Conservation (phyloP, 1,140 invertebrate genomes). For the Bombus pascuorum region DNA sequence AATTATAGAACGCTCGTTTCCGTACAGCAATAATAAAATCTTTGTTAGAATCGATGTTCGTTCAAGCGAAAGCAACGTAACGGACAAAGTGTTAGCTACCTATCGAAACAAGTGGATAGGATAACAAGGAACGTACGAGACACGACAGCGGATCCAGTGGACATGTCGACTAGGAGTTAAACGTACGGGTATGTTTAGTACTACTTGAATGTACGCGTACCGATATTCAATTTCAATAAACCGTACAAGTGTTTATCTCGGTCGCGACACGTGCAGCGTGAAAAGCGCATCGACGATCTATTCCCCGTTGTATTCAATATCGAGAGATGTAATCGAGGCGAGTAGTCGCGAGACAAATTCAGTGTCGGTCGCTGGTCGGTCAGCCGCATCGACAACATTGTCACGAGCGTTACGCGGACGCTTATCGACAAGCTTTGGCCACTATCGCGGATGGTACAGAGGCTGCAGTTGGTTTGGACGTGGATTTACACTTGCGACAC, state of each 20-base stretch:
- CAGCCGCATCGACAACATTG: neutral
- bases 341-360: neutral
- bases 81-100: neutral
- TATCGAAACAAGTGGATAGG: neutral
- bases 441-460: neutral
- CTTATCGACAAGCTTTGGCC: neutral
- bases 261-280: neutral
- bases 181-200: neutral
- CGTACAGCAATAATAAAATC: too few relatives aligned
- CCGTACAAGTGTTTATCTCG: constrained; percentile 4
- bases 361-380: neutral
- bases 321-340: neutral
- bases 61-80: neutral
- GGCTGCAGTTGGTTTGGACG: neutral
- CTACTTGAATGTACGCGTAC: too few relatives aligned
- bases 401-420: neutral
- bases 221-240: neutral
- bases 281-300: constrained; percentile 4
- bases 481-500: neutral
- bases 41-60: neutral
- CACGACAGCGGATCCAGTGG: neutral
- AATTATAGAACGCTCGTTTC: neutral
- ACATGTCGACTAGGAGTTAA: neutral
- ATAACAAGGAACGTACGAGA: neutral
- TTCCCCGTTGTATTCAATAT: constrained; percentile 19